Evolutionary conservation across 2,888 invertebrate species (phyloP).

Genomic region (Lissocephala sabroskyi): DNA sequence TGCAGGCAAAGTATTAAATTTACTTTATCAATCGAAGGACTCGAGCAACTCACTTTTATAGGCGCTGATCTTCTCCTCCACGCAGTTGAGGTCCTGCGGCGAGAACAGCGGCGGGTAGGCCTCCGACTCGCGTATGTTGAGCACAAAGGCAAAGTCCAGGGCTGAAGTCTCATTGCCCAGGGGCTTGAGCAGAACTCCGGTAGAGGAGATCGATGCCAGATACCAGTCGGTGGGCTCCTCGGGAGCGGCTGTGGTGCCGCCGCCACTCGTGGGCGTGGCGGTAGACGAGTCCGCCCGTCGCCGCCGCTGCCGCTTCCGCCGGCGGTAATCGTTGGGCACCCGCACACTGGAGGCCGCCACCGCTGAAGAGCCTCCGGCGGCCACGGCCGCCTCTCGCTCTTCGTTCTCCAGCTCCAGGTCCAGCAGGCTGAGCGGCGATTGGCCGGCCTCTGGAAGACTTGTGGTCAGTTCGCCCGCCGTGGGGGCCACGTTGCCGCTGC

Average conservation of each 20-base stretch:
- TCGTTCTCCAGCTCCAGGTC: constrained; percentile 76
- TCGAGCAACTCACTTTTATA: constrained; percentile 62
- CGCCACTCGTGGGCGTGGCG: constrained; percentile 2
- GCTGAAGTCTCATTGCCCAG: constrained; percentile 69
- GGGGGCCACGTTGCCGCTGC: constrained; percentile 54
- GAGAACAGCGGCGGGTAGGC: constrained; percentile 75
- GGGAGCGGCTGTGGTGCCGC: constrained; percentile 19
- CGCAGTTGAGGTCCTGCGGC: constrained; percentile 79
- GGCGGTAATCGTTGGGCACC: constrained; percentile 10
- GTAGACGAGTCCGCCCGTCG: neutral
- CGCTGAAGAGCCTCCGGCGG: too few species aligned
- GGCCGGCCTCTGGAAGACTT: constrained; percentile 28
- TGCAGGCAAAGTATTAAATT: constrained; percentile 13
- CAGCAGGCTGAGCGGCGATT: constrained; percentile 72
- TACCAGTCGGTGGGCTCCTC: constrained; percentile 48
- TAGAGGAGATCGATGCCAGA: constrained; percentile 67
- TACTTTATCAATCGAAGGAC: neutral
- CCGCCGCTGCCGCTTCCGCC: constrained; percentile 41
- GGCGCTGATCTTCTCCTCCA: constrained; percentile 74
- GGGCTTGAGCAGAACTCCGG: constrained; percentile 72
- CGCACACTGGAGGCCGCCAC: constrained; percentile 9
- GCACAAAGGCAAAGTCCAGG: constrained; percentile 80
- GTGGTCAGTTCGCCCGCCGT: constrained; percentile 18
- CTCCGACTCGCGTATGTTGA: constrained; percentile 82
- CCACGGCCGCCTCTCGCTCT: constrained; percentile 68